Base-by-base conservation (phyloP, 92 coral and sea anemone genomes). In the Porites divaricata region DNA sequence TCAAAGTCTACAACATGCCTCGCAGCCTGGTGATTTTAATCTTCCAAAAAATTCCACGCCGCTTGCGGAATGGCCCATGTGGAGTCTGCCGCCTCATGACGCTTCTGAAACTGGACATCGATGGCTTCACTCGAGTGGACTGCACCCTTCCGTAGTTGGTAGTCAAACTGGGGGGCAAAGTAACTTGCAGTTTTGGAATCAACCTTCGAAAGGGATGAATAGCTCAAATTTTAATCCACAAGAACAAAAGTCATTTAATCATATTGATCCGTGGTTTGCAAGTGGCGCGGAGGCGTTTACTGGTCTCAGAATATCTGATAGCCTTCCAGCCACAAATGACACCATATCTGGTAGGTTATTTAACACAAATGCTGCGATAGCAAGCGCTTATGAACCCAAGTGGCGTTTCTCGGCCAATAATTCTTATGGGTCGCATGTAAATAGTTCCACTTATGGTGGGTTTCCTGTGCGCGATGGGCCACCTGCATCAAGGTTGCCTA, bases 1-100 rank as follows among this genome's bases (percentile, higher is more conserved):
- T 57, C 67, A 1, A 41, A 80, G 84, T 54, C 84, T 80, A 22
- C 75, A 74, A n/a, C 6, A 35, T 35, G 8, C 8, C 54, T 56
- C 85, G 3, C 19, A 20, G 17, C 26, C 76, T n/a, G 13, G 4
- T 6, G 68, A 41, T n/a, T 52, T 6, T 12, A 49, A 69, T 24
- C 12, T 57, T 1, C 6, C 48, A 28, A 4, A 16, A 14, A 23
- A 26, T 14, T 65, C 50, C 1, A 26, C 26, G 1, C 17, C 23
- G 1, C 24, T 3, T 9, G 9, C 1, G 1, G 21, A 67, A 28
- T 17, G 68, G 52, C 24, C 63, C 14, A 10, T n/a, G 13, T 68
- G 67, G 67, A 35, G 48, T 22, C 83, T 65, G 0, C 75, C 41
- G 21, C 76, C 22, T 2, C 41, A 35, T 28, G 41, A 2, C 4